A percentile compares a stretch with the other conserved stretches of the same genome.
phyloP scores from a whole-genome alignment of 2,888 invertebrate genomes.

The Lepidochitona cinerea region DNA sequence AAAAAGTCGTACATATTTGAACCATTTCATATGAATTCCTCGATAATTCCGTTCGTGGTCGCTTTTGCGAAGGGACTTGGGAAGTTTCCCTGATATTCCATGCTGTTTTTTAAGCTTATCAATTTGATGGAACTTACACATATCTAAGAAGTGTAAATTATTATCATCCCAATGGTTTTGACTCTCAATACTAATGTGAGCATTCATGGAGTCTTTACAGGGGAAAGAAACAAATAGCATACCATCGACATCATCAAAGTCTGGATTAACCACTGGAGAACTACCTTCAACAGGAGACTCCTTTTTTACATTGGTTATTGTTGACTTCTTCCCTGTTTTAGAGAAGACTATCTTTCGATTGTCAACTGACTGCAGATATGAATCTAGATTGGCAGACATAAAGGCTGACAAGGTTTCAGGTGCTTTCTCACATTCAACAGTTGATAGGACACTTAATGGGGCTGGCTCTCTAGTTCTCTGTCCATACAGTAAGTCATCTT shows the following conservation, averaged over 20 bases:
- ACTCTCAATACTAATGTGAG: slow-evolving; percentile 53
- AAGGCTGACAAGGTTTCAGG: neutral
- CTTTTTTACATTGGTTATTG: neutral
- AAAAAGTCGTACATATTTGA: slow-evolving; percentile 49
- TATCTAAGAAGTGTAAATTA: neutral
- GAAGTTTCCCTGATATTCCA: neutral
- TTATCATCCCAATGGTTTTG: slow-evolving; percentile 44
- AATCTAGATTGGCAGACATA: neutral
- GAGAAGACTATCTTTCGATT: neutral
- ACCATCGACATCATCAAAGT: slow-evolving; percentile 61
- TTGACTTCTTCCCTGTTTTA: neutral
- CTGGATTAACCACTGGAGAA: slow-evolving; percentile 35
- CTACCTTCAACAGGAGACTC: neutral
- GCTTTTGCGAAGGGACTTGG: neutral
- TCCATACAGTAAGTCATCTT: neutral
- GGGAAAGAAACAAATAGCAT: slow-evolving; percentile 59
- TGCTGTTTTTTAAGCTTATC: neutral
- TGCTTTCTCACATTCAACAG: slow-evolving; percentile 23
- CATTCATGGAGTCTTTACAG: slow-evolving; percentile 47
- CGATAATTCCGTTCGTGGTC: slow-evolving; percentile 38
- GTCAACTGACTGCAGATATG: neutral
- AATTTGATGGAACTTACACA: neutral
- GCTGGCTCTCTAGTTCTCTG: slow-evolving; percentile 39
- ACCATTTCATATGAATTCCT: slow-evolving; percentile 54
- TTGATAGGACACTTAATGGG: slow-evolving; percentile 41